Conservation (phyloP, 2,888 invertebrate genomes). For the Orthonevra nobilis region DNA sequence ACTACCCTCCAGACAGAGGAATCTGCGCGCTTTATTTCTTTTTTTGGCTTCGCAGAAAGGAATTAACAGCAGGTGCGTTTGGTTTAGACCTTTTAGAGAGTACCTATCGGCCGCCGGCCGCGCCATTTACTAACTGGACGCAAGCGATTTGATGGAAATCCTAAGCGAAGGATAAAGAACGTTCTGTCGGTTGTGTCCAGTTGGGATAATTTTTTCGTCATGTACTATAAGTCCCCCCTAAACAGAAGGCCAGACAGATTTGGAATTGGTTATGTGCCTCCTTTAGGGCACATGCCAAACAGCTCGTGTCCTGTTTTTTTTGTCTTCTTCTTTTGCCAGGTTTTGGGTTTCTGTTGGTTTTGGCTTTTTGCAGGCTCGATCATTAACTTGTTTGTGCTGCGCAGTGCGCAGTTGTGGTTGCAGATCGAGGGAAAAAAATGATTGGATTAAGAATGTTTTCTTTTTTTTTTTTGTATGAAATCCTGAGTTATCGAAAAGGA, state of each 20-base stretch:
- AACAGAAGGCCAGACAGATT: slow-evolving; percentile 23
- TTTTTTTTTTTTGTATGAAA: too few species aligned
- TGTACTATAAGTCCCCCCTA: neutral
- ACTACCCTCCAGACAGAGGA: slow-evolving; percentile 1
- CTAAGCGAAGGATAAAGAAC: slow-evolving; percentile 6
- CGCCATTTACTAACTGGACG: neutral
- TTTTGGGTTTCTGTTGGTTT: slow-evolving; percentile 24
- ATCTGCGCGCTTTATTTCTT: neutral
- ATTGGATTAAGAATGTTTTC: too few species aligned
- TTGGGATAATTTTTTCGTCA: slow-evolving; percentile 14
- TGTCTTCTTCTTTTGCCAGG: slow-evolving; percentile 23
- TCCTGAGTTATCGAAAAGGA: too few species aligned
- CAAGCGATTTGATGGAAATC: slow-evolving; percentile 5
- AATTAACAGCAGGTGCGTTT: slow-evolving; percentile 29
- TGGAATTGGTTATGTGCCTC: slow-evolving; percentile 19
- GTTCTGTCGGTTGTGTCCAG: neutral
- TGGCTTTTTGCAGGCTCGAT: slow-evolving; percentile 5
- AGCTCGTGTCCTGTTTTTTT: slow-evolving; percentile 42
- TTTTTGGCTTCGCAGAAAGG: neutral
- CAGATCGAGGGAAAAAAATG: neutral
- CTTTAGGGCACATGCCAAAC: slow-evolving; percentile 50
- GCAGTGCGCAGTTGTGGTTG: slow-evolving; percentile 51
- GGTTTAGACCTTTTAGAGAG: neutral
- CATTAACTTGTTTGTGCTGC: slow-evolving; percentile 39
- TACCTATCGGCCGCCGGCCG: neutral